Percentiles rank a stretch among this genome's conserved stretches.
These are phyloP conservation scores for Talpa occidentalis DNA, from an alignment of 2,113 vertebrate genomes.

Conservation along the genomic window DNA sequence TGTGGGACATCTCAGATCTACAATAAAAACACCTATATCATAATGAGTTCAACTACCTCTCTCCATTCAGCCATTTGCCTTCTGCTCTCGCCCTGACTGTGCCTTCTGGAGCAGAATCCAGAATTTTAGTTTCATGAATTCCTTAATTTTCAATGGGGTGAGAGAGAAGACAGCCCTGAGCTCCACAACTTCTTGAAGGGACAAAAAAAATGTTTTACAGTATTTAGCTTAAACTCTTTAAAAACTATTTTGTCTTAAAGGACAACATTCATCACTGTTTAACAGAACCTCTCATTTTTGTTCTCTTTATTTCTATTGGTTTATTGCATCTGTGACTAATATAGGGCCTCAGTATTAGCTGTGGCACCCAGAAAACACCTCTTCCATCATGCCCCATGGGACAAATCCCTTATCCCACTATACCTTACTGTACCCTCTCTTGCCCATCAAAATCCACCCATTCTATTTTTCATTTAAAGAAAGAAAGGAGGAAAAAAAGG, in stretches of 20 bases:
- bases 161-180: neutral
- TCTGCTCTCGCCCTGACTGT: neutral
- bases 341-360: neutral
- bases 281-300: constrained; percentile 25
- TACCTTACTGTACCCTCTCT: neutral
- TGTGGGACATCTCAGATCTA: neutral
- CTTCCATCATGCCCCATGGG: neutral
- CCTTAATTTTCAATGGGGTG: constrained; percentile 22
- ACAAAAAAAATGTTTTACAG: neutral
- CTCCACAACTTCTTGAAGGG: neutral
- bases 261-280: neutral
- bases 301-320: neutral
- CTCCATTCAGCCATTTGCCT: neutral
- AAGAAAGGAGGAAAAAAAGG: neutral
- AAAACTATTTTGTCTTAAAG: constrained; percentile 23
- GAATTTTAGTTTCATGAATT: constrained; percentile 14
- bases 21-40: neutral
- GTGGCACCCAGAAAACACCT: neutral
- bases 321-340: neutral
- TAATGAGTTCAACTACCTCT: neutral
- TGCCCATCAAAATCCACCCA: neutral
- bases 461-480: constrained; percentile 13
- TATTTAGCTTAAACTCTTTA: neutral
- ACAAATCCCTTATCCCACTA: neutral
- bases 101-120: neutral